phyloP scores from a whole-genome alignment of 2,888 invertebrate genomes.

The Chloroclysta siterata region DNA sequence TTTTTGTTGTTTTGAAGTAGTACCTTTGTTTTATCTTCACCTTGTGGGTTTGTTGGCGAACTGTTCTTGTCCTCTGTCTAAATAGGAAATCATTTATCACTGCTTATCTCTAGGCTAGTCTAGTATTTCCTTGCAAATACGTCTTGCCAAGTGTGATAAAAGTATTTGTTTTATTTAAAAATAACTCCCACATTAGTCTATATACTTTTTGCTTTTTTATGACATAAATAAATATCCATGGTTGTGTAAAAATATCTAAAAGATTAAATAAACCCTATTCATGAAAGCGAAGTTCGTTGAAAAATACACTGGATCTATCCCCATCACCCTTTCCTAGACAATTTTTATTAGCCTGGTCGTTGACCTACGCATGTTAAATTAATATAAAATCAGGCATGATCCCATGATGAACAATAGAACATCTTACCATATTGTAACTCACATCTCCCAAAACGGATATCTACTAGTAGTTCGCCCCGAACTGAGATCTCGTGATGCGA shows the following conservation, averaged over 20 bases:
- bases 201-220: background rate
- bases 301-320: background rate
- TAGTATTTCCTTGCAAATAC: constrained; percentile 41
- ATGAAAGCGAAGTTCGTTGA: background rate
- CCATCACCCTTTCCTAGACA: background rate
- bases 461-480: no score
- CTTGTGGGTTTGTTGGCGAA: constrained; percentile 25
- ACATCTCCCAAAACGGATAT: background rate
- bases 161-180: constrained; percentile 22
- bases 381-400: background rate
- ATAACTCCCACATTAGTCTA: background rate
- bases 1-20: no score
- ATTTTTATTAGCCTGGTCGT: background rate
- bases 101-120: constrained; percentile 37
- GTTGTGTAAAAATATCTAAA: background rate
- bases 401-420: background rate
- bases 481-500: no score
- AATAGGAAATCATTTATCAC: constrained; percentile 44
- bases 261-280: no score
- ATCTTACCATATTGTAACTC: background rate
- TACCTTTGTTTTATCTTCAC: no score
- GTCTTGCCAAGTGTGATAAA: constrained; percentile 14
- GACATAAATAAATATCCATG: background rate
- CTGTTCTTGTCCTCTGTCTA: constrained; percentile 38
- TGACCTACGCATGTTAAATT: background rate